phyloP scores from a whole-genome alignment of 2,797 vertebrate species.

The Trachurus trachurus region DNA sequence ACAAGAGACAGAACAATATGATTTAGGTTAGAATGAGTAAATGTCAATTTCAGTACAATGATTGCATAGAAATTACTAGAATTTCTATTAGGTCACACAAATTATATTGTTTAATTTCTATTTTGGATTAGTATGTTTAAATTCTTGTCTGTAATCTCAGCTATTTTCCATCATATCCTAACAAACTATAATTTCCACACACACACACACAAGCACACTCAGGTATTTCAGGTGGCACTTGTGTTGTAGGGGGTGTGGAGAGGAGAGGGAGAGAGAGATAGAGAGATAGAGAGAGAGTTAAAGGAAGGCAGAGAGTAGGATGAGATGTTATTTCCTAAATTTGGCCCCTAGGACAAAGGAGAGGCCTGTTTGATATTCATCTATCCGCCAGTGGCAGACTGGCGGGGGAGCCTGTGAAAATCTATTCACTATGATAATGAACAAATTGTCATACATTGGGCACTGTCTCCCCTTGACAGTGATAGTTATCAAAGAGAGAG shows the following conservation, averaged over 20 bases:
- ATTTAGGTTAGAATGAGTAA: not conserved
- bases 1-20: not conserved
- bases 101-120: not conserved
- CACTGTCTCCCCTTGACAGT: conserved; percentile 88
- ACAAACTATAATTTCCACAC: not conserved
- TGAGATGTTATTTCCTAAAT: conserved; percentile 86
- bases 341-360: conserved; percentile 89
- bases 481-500: conserved; percentile 90
- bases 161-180: conserved; percentile 4
- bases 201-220: conserved; percentile 56
- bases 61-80: not conserved
- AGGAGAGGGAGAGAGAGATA: conserved; percentile 20
- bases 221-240: conserved; percentile 84
- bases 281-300: conserved; percentile 36
- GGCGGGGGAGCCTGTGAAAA: conserved; percentile 88
- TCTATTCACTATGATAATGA: conserved; percentile 91
- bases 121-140: not conserved
- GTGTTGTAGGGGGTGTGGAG: conserved; percentile 62
- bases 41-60: not conserved
- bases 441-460: conserved; percentile 90
- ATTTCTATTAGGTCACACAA: not conserved
- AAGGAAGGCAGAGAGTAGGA: conserved; percentile 62
- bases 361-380: conserved; percentile 89
- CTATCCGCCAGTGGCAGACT: conserved; percentile 85
- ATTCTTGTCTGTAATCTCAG: conserved; percentile 1